phyloP scores from a whole-genome alignment of 1,140 invertebrate species.

The Hormaphis cornu region DNA sequence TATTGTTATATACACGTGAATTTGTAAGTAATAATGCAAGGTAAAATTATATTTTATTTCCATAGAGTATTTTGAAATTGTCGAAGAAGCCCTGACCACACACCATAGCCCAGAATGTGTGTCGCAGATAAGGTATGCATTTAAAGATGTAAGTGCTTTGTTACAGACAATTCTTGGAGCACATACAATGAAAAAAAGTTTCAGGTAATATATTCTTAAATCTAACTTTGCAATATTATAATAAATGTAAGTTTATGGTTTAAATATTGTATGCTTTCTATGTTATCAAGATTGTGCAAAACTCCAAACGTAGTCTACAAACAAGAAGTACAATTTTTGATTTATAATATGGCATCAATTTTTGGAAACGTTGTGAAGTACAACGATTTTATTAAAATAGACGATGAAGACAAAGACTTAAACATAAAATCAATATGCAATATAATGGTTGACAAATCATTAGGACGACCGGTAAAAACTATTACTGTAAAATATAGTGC shows the following conservation, averaged over 20 bases:
- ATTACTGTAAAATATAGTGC: no score
- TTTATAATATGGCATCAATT: no score
- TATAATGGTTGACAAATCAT: conserved; percentile 54
- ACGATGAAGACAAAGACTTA: conserved; percentile 66
- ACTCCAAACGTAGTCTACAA: no score
- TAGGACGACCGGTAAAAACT: conserved; percentile 6
- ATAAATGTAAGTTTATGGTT: not conserved
- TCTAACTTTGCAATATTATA: no score
- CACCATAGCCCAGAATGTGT: conserved; percentile 56
- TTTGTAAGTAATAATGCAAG: not conserved
- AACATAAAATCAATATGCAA: conserved; percentile 69
- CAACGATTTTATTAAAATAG: conserved; percentile 51
- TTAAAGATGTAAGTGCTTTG: conserved; percentile 49
- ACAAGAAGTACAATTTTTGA: no score
- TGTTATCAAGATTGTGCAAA: no score
- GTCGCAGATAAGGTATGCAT: conserved; percentile 52
- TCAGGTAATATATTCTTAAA: not conserved
- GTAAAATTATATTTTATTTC: conserved; percentile 35
- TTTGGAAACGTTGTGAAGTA: conserved; percentile 84
- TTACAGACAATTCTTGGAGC: not conserved
- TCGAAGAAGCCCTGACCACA: conserved; percentile 54
- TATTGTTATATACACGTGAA: no score
- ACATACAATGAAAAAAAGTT: not conserved
- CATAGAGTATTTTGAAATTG: conserved; percentile 66
- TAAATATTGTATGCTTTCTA: no score